Base-by-base conservation (phyloP, 2,797 vertebrate genomes). In the Buphagus erythrorhynchus region DNA sequence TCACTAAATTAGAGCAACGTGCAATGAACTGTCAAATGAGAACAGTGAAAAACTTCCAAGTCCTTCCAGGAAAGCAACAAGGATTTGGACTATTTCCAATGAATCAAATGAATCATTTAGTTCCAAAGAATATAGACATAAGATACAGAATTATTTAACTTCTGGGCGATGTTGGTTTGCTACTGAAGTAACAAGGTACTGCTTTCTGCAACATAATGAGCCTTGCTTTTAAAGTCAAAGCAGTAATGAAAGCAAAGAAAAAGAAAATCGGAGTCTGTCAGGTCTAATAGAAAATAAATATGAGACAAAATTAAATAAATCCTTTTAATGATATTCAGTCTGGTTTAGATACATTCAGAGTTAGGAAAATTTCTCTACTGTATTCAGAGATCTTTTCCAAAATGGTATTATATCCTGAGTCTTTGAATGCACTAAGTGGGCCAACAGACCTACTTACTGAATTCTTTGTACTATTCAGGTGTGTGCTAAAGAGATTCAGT, bases 1-100 rank as follows among this genome's bases (percentile, higher is more conserved):
- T 86, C 65, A 43, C 58, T 80, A 67, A 95, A 92, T 68, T 59
- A 72, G 81, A 93, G 51, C 68, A 87, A 93, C 52, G 33, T 84
- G 67, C 69, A 84, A 86, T 4, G 46, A 65, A 71, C 61, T 71
- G 25, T 22, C 57, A 79, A 93, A 86, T 33, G 24, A 83, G 86
- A 90, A 74, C 31, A 87, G 59, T 3, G 31, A 78, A 80, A 87
- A 94, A 58, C 24, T 83, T 75, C 20, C 42, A 91, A 42, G 28
- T 9, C 46, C n/a, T 88, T 86, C 51, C 66, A 86, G 69, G 45
- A 75, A 85, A 84, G 33, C 68, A 90, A 73, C 21, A 78, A 86
- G 42, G 68, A 91, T 63, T 52, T 13, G 2, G 54, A 88, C 16
- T 38, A 46, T 11, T 58, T 88, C 48, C 22, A 51, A 13, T 7